Conservation (phyloP, 1,140 invertebrate genomes). For the Drosophila lini region DNA sequence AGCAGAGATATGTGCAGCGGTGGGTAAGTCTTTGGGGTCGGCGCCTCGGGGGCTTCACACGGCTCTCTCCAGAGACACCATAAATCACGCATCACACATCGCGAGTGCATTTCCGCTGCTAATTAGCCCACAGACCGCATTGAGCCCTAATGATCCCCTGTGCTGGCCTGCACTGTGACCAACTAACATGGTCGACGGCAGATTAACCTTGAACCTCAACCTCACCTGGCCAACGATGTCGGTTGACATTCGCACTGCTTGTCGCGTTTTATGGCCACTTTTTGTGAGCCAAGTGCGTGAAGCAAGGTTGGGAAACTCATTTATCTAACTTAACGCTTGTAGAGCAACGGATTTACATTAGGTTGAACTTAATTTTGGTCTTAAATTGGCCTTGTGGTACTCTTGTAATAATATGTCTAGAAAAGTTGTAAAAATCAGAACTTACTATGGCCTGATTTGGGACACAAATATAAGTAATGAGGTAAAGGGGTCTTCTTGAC, state of each 20-base stretch:
- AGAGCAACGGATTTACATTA: neutral
- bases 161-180: conserved; percentile 30
- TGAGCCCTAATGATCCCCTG: conserved; percentile 57
- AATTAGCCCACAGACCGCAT: conserved; percentile 74
- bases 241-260: conserved; percentile 16
- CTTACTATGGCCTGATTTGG: neutral
- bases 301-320: conserved; percentile 10
- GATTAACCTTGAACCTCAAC: conserved; percentile 47
- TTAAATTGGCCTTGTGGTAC: too few relatives aligned
- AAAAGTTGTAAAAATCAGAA: neutral
- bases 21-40: conserved; percentile 50
- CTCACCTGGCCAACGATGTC: neutral
- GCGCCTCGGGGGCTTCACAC: conserved; percentile 69
- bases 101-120: conserved; percentile 63
- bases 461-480: neutral
- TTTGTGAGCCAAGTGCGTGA: conserved; percentile 11
- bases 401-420: neutral
- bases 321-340: neutral
- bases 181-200: conserved; percentile 35
- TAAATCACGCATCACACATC: conserved; percentile 57
- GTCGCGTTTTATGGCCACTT: conserved; percentile 3
- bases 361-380: neutral
- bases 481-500: neutral
- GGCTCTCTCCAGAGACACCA: conserved; percentile 33
- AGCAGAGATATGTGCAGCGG: conserved; percentile 7